A percentile compares a stretch with the other conserved stretches of the same genome.
phyloP scores from a whole-genome alignment of 2,113 vertebrate genomes.

The Petroica traversi region DNA sequence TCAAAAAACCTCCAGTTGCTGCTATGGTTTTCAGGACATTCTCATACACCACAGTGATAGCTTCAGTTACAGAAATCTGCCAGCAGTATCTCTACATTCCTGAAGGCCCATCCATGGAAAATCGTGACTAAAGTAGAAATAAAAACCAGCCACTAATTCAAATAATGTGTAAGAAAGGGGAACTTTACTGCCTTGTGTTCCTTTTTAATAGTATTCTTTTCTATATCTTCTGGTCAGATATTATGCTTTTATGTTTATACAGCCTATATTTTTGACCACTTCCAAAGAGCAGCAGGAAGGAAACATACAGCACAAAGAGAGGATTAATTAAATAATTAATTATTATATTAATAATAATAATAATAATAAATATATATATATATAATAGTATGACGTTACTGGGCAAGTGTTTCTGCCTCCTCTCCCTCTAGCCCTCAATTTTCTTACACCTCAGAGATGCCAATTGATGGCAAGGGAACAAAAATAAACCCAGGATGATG shows the following conservation, averaged over 20 bases:
- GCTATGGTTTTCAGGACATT: background rate
- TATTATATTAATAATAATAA: no score
- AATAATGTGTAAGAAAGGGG: background rate
- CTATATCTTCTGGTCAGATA: background rate
- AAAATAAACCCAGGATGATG: background rate
- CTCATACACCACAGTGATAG: background rate
- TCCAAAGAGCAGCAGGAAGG: background rate
- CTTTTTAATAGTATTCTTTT: background rate
- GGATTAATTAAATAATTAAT: background rate
- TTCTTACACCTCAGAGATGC: background rate
- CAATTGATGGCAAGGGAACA: background rate
- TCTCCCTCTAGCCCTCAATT: background rate
- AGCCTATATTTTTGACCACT: background rate
- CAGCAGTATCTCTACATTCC: background rate
- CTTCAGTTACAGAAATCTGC: background rate
- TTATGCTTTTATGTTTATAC: background rate
- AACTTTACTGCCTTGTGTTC: background rate
- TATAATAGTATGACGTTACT: background rate
- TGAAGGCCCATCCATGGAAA: background rate
- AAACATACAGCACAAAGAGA: background rate
- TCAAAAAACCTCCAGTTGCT: background rate
- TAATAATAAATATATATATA: no score
- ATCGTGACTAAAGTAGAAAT: background rate
- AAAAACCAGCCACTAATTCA: background rate
- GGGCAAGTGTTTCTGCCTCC: background rate